phyloP scores from a whole-genome alignment of 37 sponge, comb jelly and placozoan species.

The Bolinopsis microptera region DNA sequence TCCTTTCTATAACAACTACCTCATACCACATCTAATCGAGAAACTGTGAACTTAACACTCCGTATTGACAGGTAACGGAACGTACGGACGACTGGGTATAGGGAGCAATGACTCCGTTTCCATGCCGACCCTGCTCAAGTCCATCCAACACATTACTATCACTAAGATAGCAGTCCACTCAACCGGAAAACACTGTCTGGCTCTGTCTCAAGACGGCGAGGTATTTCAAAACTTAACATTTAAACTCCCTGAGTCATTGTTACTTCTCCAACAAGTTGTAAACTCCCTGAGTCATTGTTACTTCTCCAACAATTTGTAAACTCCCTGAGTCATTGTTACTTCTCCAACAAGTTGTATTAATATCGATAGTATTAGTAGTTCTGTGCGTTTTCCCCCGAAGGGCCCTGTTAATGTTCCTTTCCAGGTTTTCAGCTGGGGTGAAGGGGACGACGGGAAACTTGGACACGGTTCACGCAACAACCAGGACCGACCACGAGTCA shows the following conservation, averaged over 20 bases:
- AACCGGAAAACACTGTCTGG: conserved; percentile 90
- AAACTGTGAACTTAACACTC: too few species aligned
- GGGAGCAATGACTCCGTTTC: conserved; percentile 77
- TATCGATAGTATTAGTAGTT: too few species aligned
- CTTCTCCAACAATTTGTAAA: neutral
- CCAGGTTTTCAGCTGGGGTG: conserved; percentile 86
- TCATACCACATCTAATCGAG: too few species aligned
- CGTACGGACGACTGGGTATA: conserved; percentile 86
- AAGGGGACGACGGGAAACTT: conserved; percentile 95
- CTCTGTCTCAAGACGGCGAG: conserved; percentile 78
- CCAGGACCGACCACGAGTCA: conserved; percentile 37
- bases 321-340: neutral
- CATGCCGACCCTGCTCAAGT: conserved; percentile 54
- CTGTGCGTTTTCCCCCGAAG: too few species aligned
- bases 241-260: neutral
- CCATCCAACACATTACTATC: conserved; percentile 63
- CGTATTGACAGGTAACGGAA: conserved; percentile 76
- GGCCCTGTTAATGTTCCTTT: too few species aligned
- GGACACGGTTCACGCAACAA: conserved; percentile 77
- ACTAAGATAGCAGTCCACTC: conserved; percentile 86
- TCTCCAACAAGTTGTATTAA: too few species aligned
- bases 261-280: neutral
- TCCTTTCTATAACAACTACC: too few species aligned
- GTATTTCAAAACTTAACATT: too few species aligned
- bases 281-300: neutral